Conservation (phyloP, 2,113 vertebrate genomes). For the Telmatochromis bifrenatus region DNA sequence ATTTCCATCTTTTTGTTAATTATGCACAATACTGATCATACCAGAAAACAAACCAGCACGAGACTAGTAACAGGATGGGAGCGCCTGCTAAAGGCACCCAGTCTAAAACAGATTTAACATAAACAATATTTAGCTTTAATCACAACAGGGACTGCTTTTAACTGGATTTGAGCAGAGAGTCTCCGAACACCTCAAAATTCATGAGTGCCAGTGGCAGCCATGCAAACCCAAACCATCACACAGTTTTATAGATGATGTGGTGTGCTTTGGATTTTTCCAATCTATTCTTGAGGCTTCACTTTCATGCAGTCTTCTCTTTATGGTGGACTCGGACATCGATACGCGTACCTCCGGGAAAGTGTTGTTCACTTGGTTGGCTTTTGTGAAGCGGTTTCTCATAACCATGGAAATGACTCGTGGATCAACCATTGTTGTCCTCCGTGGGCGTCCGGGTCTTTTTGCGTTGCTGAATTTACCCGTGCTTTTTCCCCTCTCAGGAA, state of each 20-base stretch:
- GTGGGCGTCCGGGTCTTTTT: background rate
- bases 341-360: accelerated
- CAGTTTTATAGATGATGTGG: background rate
- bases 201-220: background rate
- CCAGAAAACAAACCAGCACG: background rate
- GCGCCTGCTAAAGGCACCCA: background rate
- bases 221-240: background rate
- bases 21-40: background rate
- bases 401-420: background rate
- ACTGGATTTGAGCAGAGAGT: background rate
- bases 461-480: background rate
- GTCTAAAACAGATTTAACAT: background rate
- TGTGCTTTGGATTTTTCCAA: background rate
- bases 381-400: background rate
- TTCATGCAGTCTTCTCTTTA: background rate
- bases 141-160: background rate
- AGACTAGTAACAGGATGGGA: background rate
- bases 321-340: background rate
- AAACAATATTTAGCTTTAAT: background rate
- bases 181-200: accelerated
- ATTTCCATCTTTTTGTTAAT: background rate
- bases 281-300: background rate
- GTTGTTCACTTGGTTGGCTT: background rate
- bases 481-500: background rate
- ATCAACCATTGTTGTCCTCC: background rate